Conservation (phyloP, 2,113 vertebrate species). For the Phoxinus phoxinus region DNA sequence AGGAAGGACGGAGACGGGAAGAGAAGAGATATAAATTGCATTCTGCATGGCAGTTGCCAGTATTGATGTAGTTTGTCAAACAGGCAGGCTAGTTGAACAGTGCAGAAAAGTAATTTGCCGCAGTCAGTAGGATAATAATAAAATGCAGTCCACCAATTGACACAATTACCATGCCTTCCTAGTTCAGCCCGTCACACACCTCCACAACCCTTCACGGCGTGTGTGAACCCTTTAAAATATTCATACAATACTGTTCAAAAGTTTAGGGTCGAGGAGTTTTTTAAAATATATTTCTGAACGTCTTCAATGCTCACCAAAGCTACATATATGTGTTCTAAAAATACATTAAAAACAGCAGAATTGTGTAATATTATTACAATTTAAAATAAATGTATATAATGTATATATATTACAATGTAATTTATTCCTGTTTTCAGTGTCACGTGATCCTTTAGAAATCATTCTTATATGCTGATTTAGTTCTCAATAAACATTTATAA, state of each 20-base stretch:
- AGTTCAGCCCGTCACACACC: constrained; percentile 49
- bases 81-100: constrained; percentile 62
- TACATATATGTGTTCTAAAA: background rate
- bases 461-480: background rate
- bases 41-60: constrained; percentile 65
- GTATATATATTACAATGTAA: background rate
- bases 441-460: background rate
- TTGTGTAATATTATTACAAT: background rate
- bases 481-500: background rate
- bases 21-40: constrained; percentile 63
- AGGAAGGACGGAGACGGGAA: background rate
- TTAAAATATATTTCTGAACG: background rate
- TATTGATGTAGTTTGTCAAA: constrained; percentile 72
- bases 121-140: constrained; percentile 70
- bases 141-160: constrained; percentile 67
- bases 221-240: background rate
- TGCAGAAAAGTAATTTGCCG: constrained; percentile 55
- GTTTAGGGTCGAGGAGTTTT: background rate
- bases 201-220: background rate
- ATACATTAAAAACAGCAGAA: background rate
- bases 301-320: background rate
- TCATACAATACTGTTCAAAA: background rate
- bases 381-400: background rate
- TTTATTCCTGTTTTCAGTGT: background rate
- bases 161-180: constrained; percentile 68